A percentile compares a stretch with the other conserved stretches of the same genome.
phyloP scores from a whole-genome alignment of 2,888 invertebrate species.

The Lycia hirtaria region DNA sequence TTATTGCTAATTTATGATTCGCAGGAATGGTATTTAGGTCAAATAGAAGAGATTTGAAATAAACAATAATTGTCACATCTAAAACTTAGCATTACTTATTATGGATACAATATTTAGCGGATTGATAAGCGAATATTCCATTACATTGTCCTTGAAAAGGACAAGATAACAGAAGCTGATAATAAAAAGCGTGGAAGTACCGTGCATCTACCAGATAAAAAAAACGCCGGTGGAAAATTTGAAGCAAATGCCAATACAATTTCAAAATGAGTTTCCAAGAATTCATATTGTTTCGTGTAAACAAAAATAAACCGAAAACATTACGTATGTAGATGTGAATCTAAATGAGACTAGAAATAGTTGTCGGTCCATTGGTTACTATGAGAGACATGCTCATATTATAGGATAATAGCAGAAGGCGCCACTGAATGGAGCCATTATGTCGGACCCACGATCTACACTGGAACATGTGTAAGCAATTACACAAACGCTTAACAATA shows the following conservation, averaged over 20 bases:
- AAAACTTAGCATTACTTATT: background rate
- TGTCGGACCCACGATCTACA: slow-evolving; percentile 32
- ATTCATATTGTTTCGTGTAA: slow-evolving; percentile 13
- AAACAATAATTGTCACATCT: slow-evolving; percentile 1
- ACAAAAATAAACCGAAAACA: slow-evolving; percentile 18
- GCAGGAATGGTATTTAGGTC: slow-evolving; percentile 17
- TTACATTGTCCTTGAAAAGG: slow-evolving; percentile 60
- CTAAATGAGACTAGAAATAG: slow-evolving; percentile 15
- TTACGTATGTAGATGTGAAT: slow-evolving; percentile 12
- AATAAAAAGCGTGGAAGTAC: slow-evolving; percentile 23
- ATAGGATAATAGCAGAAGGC: slow-evolving; percentile 35
- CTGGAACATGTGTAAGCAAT: slow-evolving; percentile 43
- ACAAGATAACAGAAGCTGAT: slow-evolving; percentile 47
- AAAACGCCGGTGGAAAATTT: slow-evolving; percentile 42
- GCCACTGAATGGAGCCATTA: slow-evolving; percentile 41
- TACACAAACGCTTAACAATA: slow-evolving; percentile 43
- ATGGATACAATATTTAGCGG: slow-evolving; percentile 10
- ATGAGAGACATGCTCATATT: slow-evolving; percentile 33
- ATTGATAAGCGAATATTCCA: slow-evolving; percentile 46
- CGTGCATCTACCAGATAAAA: slow-evolving; percentile 44
- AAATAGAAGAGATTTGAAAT: background rate
- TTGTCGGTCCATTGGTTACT: slow-evolving; percentile 30
- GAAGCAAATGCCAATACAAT: slow-evolving; percentile 9
- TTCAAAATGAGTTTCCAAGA: slow-evolving; percentile 5
- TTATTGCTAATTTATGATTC: slow-evolving; percentile 12